Base-by-base conservation (phyloP, 2,113 vertebrate species). In the Tachuris rubrigastra region DNA sequence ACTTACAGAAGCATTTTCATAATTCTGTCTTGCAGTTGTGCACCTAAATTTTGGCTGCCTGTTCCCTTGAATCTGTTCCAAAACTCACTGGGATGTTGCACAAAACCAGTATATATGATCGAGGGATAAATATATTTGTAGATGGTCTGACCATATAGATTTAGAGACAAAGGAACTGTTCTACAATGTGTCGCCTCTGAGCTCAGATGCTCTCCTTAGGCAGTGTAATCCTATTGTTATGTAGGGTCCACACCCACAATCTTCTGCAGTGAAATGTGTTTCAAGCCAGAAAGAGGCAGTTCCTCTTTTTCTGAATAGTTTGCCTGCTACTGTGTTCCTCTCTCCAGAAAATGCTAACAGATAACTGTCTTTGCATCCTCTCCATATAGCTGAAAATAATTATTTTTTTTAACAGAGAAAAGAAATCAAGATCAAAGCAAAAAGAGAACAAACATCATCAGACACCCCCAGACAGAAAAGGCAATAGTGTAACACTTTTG, bases 61-160 rank as follows among this genome's bases (percentile, higher is more conserved):
- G 23, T 65, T 30, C 16, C 27, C 35, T 56, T 84, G 41, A 76
- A 30, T 69, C 18, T 65, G 66, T 59, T 72, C 27, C 49, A 68
- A 31, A 86, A 47, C 23, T 83, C 27, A 52, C 12, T 39, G 17
- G 1, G 8, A 10, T 65, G 22, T 56, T 52, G 17, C 24, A 67
- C 4, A 76, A 83, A 90, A 39, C 5, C 7, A 28, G 13, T 58
- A 4, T 59, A 46, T 2, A 35, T 0, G 0, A 22, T 52, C 10
- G 8, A 39, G 24, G 14, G 14, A 47, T 71, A 78, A 75, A 67
- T 27, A 11, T 6, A 42, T 19, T 31, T 77, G 2, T 21, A 72
- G 8, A 4, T 39, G 84, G 16, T 47, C 30, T 73, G 72, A 79
- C 17, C 8, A 44, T 1, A 27, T 9, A 56, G 20, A 46, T 33